These are phyloP conservation scores for Eupristina koningsbergeri DNA, from an alignment of 1,140 invertebrate species.

Conservation along the genomic window DNA sequence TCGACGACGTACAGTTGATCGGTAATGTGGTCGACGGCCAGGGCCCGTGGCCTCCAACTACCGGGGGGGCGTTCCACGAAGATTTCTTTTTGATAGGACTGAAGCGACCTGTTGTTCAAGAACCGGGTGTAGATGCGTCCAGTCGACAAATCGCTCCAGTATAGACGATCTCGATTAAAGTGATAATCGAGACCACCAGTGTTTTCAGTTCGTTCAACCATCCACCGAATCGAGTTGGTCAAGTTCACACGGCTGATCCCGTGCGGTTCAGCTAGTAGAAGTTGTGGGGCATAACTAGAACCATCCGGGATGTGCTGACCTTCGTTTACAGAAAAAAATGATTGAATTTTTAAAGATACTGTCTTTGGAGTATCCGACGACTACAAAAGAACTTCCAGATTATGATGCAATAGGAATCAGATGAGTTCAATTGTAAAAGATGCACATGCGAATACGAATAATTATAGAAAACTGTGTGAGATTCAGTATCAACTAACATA, in stretches of 20 bases:
- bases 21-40: slow-evolving; percentile 15
- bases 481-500: too few relatives aligned
- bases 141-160: slow-evolving; percentile 39
- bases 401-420: too few relatives aligned
- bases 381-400: too few relatives aligned
- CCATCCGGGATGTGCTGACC: neutral
- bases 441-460: too few relatives aligned
- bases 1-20: slow-evolving; percentile 31
- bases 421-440: too few relatives aligned
- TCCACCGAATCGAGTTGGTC: neutral
- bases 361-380: too few relatives aligned
- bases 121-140: neutral
- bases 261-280: slow-evolving; percentile 11
- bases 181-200: slow-evolving; percentile 28
- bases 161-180: neutral
- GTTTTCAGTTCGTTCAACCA: neutral
- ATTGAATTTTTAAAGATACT: neutral
- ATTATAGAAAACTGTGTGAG: too few relatives aligned
- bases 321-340: neutral
- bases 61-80: neutral
- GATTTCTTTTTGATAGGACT: neutral
- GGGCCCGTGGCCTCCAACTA: neutral
- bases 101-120: neutral
- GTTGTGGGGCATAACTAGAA: neutral
- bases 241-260: neutral